phyloP scores from a whole-genome alignment of 2,113 vertebrate genomes.

The Ia io region DNA sequence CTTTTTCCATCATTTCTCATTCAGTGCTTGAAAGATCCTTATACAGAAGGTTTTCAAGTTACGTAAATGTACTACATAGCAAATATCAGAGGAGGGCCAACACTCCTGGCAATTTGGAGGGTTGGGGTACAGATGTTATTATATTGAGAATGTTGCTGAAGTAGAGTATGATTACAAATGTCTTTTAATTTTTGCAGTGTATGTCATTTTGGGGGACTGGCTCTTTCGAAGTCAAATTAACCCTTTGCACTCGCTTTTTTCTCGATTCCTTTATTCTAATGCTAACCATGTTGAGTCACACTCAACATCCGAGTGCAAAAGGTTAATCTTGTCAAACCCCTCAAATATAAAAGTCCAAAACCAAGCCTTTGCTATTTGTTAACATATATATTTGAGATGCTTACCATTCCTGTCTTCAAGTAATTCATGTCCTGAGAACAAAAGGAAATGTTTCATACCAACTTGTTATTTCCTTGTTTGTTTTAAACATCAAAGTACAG shows the following conservation, averaged over 20 bases:
- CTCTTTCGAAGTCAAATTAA: conserved; percentile 34
- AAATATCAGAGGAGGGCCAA: not conserved
- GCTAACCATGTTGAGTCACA: no score
- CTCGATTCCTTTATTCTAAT: no score
- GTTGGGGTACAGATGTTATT: not conserved
- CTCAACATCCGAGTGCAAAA: no score
- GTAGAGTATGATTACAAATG: not conserved
- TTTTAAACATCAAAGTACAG: conserved; percentile 1
- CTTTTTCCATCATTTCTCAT: conserved; percentile 37
- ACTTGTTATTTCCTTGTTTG: conserved; percentile 40
- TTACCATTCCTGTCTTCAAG: not conserved
- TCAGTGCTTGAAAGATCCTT: not conserved
- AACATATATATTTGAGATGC: not conserved
- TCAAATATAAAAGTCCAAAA: not conserved
- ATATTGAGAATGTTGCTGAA: not conserved
- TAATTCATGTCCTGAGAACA: not conserved
- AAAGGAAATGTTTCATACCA: conserved; percentile 40
- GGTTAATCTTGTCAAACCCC: conserved; percentile 9
- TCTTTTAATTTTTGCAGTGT: not conserved
- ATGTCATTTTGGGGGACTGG: not conserved
- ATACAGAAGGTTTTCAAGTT: conserved; percentile 17
- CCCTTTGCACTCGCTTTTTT: no score
- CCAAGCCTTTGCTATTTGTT: not conserved
- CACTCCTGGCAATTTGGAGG: not conserved
- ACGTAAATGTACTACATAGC: not conserved